Conservation (phyloP, 2,113 vertebrate species). For the Sclerurus mexicanus region DNA sequence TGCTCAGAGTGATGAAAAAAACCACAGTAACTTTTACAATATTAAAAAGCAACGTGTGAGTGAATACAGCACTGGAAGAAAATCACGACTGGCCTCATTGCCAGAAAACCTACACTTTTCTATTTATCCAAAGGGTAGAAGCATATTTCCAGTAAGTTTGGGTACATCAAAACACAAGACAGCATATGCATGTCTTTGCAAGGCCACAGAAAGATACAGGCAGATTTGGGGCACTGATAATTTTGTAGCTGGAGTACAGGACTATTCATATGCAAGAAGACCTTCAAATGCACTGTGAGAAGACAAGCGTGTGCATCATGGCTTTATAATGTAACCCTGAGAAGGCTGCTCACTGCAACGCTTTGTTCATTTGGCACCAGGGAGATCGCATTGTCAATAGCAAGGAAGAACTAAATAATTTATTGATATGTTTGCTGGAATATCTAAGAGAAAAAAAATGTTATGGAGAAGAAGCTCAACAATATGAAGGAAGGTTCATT, state of each 20-base stretch:
- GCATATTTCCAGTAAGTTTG: not conserved
- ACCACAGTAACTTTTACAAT: not conserved
- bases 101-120: not conserved
- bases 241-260: not conserved
- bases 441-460: not conserved
- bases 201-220: not conserved
- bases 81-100: not conserved
- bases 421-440: not conserved
- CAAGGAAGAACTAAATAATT: slow-evolving; percentile 37
- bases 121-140: not conserved
- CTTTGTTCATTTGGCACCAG: slow-evolving; percentile 19
- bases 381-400: slow-evolving; percentile 33
- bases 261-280: not conserved
- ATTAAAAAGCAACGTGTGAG: not conserved
- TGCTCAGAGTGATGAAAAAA: not conserved
- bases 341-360: not conserved
- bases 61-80: not conserved
- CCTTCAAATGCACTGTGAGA: not conserved
- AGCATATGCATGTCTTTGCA: not conserved
- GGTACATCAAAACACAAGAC: not conserved
- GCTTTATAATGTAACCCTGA: not conserved
- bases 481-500: not conserved
- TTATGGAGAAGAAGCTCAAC: not conserved
- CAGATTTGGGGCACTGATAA: not conserved
- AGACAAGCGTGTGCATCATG: not conserved